phyloP scores from a whole-genome alignment of 2,113 vertebrate species.

The Zosterops lateralis region DNA sequence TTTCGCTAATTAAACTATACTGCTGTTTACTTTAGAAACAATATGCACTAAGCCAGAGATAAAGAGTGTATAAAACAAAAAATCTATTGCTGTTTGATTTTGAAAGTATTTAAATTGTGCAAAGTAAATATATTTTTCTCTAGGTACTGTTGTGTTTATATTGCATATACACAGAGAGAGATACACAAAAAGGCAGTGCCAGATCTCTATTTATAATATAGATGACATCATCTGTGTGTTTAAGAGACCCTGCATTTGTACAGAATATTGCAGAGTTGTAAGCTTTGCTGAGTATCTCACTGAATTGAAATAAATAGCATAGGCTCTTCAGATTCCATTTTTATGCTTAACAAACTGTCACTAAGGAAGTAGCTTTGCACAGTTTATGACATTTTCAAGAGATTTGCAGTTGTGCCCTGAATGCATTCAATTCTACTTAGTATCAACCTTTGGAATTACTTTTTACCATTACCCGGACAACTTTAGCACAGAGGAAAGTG shows the following conservation, averaged over 20 bases:
- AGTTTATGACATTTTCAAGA: slow-evolving; percentile 61
- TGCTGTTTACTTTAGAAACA: not conserved
- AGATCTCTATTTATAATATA: not conserved
- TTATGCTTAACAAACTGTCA: slow-evolving; percentile 59
- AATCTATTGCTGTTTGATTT: not conserved
- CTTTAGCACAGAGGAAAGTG: not conserved
- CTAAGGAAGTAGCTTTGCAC: slow-evolving; percentile 36
- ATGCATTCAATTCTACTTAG: slow-evolving; percentile 67
- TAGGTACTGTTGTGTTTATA: not conserved
- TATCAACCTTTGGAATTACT: slow-evolving; percentile 64
- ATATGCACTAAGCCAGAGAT: not conserved
- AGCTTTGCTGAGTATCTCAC: not conserved
- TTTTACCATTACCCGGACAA: slow-evolving; percentile 46
- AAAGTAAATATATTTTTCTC: not conserved
- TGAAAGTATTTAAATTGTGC: not conserved
- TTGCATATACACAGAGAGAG: not conserved
- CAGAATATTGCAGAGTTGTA: not conserved
- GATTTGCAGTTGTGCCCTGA: slow-evolving; percentile 59
- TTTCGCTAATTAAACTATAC: not conserved
- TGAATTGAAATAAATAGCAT: slow-evolving; percentile 66
- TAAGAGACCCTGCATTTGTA: not conserved
- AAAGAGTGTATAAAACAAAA: not conserved
- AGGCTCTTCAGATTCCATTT: slow-evolving; percentile 59
- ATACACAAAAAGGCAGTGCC: not conserved
- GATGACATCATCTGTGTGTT: not conserved